Percentiles rank a stretch among this genome's conserved stretches.
phyloP scores from a whole-genome alignment of 2,888 invertebrate genomes.

The Anoncus sp. region DNA sequence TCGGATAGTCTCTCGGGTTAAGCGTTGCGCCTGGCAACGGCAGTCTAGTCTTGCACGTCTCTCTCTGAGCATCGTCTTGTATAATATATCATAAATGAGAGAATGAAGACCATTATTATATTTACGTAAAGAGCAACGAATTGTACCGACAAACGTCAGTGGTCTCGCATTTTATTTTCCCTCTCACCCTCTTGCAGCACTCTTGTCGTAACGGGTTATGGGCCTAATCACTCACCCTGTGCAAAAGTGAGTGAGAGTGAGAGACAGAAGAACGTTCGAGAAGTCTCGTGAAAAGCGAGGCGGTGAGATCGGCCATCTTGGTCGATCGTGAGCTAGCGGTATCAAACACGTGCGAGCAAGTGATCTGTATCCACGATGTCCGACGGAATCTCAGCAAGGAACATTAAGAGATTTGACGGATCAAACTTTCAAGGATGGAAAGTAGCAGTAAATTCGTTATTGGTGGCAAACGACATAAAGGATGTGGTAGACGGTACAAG shows the following conservation, averaged over 20 bases:
- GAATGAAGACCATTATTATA: not conserved
- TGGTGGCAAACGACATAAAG: slow-evolving; percentile 15
- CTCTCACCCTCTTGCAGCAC: not conserved
- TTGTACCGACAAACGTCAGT: not conserved
- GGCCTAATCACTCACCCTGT: slow-evolving; percentile 31
- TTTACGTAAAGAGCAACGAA: too few relatives aligned
- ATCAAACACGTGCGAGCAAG: slow-evolving; percentile 5
- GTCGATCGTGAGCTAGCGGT: not conserved
- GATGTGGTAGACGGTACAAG: slow-evolving; percentile 27
- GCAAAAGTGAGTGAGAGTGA: not conserved
- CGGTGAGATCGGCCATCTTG: slow-evolving; percentile 28
- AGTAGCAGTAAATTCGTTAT: slow-evolving; percentile 13
- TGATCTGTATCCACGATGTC: slow-evolving; percentile 36
- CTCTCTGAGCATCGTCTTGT: not conserved
- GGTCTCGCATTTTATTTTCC: not conserved
- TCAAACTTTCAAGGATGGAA: slow-evolving; percentile 40
- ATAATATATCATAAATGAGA: not conserved
- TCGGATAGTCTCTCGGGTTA: not conserved
- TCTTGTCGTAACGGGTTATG: slow-evolving; percentile 40
- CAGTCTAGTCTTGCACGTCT: not conserved
- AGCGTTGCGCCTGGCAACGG: not conserved
- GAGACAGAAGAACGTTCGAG: slow-evolving; percentile 3
- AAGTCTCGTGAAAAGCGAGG: not conserved
- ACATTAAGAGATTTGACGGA: slow-evolving; percentile 17
- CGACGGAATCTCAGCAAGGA: slow-evolving; percentile 3